A percentile compares a stretch with the other conserved stretches of the same genome.
Evolutionary conservation across 2,797 vertebrate species (phyloP).

Genomic region (Erithacus rubecula): DNA sequence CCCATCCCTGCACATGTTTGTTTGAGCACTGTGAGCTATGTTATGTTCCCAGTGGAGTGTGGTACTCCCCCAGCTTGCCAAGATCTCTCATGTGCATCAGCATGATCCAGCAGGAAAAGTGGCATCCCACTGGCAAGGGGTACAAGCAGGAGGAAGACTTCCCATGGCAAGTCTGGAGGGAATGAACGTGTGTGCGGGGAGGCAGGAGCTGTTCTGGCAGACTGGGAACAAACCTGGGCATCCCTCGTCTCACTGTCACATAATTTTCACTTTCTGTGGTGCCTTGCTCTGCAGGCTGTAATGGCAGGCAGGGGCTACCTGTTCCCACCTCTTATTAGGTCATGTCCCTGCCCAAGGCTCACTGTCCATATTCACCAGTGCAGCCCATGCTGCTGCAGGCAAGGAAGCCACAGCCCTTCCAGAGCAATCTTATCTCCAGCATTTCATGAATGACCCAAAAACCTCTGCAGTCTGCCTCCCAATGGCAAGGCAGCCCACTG

Average conservation of each 20-base stretch:
- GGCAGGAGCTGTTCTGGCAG: background rate
- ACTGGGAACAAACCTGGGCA: background rate
- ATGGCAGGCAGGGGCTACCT: background rate
- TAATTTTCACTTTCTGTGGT: background rate
- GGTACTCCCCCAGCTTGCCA: background rate
- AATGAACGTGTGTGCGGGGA: background rate
- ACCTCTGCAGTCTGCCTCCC: background rate
- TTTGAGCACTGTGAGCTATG: background rate
- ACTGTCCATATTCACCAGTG: accelerated
- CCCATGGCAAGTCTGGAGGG: background rate
- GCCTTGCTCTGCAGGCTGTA: background rate
- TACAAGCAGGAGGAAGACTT: background rate
- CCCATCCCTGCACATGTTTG: accelerated
- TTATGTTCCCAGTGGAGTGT: background rate
- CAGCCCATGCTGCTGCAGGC: background rate
- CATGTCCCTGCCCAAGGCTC: background rate
- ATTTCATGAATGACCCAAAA: background rate
- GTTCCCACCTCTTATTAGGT: background rate
- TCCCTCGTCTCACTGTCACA: accelerated
- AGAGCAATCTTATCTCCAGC: background rate
- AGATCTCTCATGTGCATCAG: background rate
- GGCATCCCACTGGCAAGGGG: background rate
- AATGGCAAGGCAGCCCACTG: background rate
- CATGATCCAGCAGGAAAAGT: background rate
- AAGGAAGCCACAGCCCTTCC: conserved; percentile 3